Percentiles rank a stretch among this genome's conserved stretches.
phyloP scores from a whole-genome alignment of 2,113 vertebrate species.

The Todiramphus chloris region DNA sequence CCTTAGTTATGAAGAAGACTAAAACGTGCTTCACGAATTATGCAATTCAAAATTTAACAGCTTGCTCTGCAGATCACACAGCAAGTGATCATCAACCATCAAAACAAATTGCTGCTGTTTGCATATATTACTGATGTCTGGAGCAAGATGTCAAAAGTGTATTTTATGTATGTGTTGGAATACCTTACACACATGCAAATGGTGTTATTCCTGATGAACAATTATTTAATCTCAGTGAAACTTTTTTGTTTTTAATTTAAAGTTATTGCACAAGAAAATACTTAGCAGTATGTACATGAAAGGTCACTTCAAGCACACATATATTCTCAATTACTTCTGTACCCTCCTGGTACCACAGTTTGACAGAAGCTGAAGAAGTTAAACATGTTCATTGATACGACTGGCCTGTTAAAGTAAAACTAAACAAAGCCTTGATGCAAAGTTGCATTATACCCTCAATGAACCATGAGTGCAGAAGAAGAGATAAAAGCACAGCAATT shows the following conservation, averaged over 20 bases:
- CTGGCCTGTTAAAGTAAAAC: background rate
- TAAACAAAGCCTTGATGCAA: background rate
- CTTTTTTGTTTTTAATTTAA: background rate
- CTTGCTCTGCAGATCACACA: background rate
- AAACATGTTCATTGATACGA: background rate
- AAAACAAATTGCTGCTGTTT: background rate
- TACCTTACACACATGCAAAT: background rate
- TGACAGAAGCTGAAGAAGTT: background rate
- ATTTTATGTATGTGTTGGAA: background rate
- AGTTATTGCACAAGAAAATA: background rate
- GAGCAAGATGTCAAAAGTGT: background rate
- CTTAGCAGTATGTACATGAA: background rate
- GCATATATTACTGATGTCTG: background rate
- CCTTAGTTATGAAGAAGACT: background rate
- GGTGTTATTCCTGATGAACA: background rate
- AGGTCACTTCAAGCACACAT: background rate
- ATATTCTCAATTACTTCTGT: background rate
- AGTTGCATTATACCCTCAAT: background rate
- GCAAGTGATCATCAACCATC: background rate
- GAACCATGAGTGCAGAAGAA: background rate
- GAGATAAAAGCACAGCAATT: background rate
- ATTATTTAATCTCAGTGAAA: background rate
- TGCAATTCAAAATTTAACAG: background rate
- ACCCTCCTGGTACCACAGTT: background rate
- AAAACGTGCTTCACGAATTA: background rate